phyloP scores from a whole-genome alignment of 2,113 vertebrate species.

The Trogon melanurus region DNA sequence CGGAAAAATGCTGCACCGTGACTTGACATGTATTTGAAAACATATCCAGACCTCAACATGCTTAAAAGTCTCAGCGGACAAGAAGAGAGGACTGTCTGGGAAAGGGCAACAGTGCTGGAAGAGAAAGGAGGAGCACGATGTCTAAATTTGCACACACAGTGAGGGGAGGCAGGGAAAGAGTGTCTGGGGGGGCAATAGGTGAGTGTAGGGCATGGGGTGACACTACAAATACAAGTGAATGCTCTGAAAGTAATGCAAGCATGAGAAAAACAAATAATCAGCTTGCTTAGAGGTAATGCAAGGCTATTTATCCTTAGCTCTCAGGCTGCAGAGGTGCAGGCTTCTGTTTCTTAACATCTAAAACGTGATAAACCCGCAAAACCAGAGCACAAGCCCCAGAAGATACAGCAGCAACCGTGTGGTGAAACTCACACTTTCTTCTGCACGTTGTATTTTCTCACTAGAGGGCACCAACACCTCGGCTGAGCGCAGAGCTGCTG shows the following conservation, averaged over 20 bases:
- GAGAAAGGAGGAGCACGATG: fast-evolving
- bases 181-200: background rate
- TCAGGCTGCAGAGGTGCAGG: background rate
- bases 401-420: fast-evolving
- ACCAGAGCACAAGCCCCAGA: background rate
- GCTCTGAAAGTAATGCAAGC: background rate
- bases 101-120: fast-evolving
- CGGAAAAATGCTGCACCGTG: fast-evolving
- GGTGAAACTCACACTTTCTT: fast-evolving
- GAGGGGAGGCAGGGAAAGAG: background rate
- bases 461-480: conserved; percentile 63
- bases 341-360: background rate
- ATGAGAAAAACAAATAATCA: background rate
- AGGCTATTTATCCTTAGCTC: background rate
- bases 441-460: background rate
- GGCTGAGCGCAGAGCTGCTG: background rate
- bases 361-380: background rate
- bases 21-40: background rate
- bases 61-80: background rate
- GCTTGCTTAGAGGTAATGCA: background rate
- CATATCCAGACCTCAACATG: background rate
- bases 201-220: fast-evolving
- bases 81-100: background rate
- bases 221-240: background rate
- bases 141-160: background rate